Conservation (phyloP, 1,140 invertebrate species). For the Calliphora vicina region DNA sequence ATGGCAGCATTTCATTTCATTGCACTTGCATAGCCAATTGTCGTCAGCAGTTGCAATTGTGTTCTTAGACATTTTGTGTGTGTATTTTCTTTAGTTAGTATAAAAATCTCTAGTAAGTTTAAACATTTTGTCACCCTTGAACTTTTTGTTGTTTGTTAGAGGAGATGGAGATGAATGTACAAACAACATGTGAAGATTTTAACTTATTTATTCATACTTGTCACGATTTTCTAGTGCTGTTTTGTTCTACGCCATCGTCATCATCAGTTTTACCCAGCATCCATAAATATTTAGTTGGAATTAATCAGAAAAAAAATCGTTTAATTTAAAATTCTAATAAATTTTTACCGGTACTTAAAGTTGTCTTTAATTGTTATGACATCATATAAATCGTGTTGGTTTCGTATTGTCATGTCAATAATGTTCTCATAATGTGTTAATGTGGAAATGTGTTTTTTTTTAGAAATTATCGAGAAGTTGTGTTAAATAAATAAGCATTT, state of each 20-base stretch:
- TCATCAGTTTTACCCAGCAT: neutral
- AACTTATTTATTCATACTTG: slow-evolving; percentile 2
- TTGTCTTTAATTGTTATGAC: neutral
- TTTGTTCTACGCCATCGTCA: neutral
- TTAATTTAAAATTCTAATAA: slow-evolving; percentile 17
- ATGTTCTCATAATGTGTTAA: neutral
- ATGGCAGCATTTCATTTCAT: neutral
- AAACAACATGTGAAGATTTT: slow-evolving; percentile 1
- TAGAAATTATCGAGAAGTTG: too few relatives aligned
- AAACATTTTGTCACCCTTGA: slow-evolving; percentile 12
- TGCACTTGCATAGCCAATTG: too few relatives aligned
- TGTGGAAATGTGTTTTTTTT: too few relatives aligned
- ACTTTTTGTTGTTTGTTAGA: neutral
- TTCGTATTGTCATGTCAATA: neutral
- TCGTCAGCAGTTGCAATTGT: neutral
- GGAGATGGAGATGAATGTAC: too few relatives aligned
- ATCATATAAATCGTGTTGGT: neutral
- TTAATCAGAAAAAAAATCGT: neutral
- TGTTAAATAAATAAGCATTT: too few relatives aligned
- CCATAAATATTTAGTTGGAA: slow-evolving; percentile 16
- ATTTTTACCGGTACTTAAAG: neutral
- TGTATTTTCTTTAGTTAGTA: neutral
- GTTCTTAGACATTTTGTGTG: neutral
- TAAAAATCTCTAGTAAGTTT: neutral
- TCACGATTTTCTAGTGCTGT: slow-evolving; percentile 8